These are phyloP conservation scores for Pinna nobilis DNA, from an alignment of 1,140 invertebrate genomes.

Conservation along the genomic window DNA sequence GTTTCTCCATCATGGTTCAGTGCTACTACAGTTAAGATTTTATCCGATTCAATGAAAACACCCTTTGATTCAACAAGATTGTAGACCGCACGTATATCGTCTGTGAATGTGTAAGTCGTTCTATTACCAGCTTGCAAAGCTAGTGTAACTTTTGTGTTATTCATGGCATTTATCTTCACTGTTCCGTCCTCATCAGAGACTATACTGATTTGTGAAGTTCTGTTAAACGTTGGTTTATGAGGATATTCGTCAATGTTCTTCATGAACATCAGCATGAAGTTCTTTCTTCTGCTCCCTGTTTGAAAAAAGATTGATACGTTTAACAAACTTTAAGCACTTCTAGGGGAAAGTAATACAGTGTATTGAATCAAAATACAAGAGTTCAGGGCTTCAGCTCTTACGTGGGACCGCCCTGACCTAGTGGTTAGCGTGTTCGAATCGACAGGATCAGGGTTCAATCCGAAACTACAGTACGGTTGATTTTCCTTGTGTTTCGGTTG, in stretches of 20 bases:
- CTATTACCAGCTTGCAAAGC: neutral
- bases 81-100: neutral
- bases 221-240: neutral
- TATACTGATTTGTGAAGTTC: neutral
- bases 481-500: too few relatives aligned
- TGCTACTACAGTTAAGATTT: neutral
- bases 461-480: too few relatives aligned
- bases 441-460: too few relatives aligned
- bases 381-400: too few relatives aligned
- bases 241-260: neutral
- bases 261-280: conserved; percentile 3
- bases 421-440: too few relatives aligned
- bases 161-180: neutral
- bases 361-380: too few relatives aligned
- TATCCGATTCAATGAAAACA: neutral
- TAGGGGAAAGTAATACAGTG: neutral
- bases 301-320: neutral
- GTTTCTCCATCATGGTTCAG: conserved; percentile 9
- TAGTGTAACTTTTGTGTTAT: neutral
- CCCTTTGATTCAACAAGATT: neutral
- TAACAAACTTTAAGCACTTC: neutral
- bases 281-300: neutral
- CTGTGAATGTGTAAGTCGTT: neutral
- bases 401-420: too few relatives aligned
- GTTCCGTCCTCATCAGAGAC: neutral